Base-by-base conservation (phyloP, 2,888 invertebrate genomes). In the Lycocerus yunnanus region DNA sequence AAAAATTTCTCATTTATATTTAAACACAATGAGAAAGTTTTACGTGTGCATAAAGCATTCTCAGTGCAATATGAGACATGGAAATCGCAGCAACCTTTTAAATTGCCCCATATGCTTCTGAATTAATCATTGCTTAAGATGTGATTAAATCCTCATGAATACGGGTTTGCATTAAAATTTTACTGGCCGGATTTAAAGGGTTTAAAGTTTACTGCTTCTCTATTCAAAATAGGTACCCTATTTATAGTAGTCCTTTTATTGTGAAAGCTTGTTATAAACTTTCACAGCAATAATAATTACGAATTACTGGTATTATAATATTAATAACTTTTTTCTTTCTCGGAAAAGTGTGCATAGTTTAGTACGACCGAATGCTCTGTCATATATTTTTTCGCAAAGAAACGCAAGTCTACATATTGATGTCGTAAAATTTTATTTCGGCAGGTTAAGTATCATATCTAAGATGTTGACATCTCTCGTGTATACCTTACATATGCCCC, bases 101-200 rank as follows among this genome's bases (percentile, higher is more conserved):
- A 78, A 80, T 79, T 76, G 76, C 78, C 78, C 78, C 78, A 79
- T 79, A 80, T 79, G 78, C 77, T 78, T 70, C 73, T 81, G 81
- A 81, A 81, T 81, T 81, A 81, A 81, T 81, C 78, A 81, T 81
- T 77, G 75, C 78, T 77, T 78, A 78, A 80, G 78, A 78, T 78
- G 79, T 78, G 81, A 80, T 81, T 81, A 81, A 81, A 80, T 79
- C 75, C 79, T 81, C 80, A 79, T 81, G 80, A 80, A 80, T 81
- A 80, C 80, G 79, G 78, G 80, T 78, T 73, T 77, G 77, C 80
- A 81, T 83, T 82, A 82, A 83, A 81, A 81, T 82, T 83, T 82
- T 82, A 83, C 80, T 81, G 74, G 80, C 74, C 75, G 81, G 82
- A 81, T 82, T 82, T 82, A 81, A 63, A 81, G 81, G 81, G 81